phyloP scores from a whole-genome alignment of 2,113 vertebrate species.

The pig (Sus scrofa) region T2T-Sscrofa CM000827.6:96490501-96491000 shows the following conservation, averaged over 20 bases:
- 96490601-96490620: not conserved
- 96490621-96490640: not conserved
- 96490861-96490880: not conserved
- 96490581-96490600: not conserved
- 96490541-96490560: not conserved
- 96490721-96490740: not conserved
- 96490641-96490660: not conserved
- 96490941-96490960: not conserved
- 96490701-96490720: not conserved
- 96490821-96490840: not conserved
- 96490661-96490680: not conserved
- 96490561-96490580: not conserved
- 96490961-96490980: not conserved
- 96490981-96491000: not conserved
- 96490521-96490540: not conserved
- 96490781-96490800: not conserved
- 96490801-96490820: not conserved
- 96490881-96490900: too few species aligned
- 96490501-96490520: not conserved
- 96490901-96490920: too few species aligned
- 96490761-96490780: not conserved
- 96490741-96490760: not conserved
- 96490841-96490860: not conserved
- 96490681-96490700: not conserved
- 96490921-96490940: not conserved